Percentiles rank a stretch among this genome's conserved stretches.
phyloP scores from a whole-genome alignment of 37 sponge, comb jelly and placozoan genomes.

The Corticium candelabrum region DNA sequence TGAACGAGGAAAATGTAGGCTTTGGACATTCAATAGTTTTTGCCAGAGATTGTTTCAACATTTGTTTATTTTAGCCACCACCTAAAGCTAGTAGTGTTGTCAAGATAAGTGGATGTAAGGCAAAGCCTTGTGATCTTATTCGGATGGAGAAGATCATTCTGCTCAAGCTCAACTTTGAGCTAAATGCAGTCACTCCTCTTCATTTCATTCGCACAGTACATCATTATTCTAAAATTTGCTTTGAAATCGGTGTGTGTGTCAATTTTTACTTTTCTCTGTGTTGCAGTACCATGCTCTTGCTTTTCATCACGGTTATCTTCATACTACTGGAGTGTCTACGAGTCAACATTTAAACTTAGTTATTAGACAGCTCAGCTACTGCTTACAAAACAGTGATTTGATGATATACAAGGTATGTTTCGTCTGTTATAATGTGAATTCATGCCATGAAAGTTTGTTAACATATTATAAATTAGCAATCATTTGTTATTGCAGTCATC shows the following conservation, averaged over 20 bases:
- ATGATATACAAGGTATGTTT: not conserved
- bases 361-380: not conserved
- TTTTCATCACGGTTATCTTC: too few relatives aligned
- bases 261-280: too few relatives aligned
- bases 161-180: conserved; percentile 49
- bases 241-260: too few relatives aligned
- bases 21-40: too few relatives aligned
- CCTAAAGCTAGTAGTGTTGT: too few relatives aligned
- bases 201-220: conserved; percentile 51
- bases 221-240: too few relatives aligned
- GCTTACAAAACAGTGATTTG: not conserved
- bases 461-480: too few relatives aligned
- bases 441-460: not conserved
- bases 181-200: conserved; percentile 21
- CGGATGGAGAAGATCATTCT: conserved; percentile 55
- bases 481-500: not conserved
- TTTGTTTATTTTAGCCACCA: too few relatives aligned
- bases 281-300: too few relatives aligned
- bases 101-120: too few relatives aligned
- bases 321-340: too few relatives aligned
- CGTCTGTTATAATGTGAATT: not conserved
- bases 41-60: too few relatives aligned
- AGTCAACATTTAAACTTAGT: not conserved
- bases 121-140: conserved; percentile 29
- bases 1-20: conserved; percentile 37